Evolutionary conservation across 2,888 invertebrate species (phyloP).

Genomic region (Trisateles emortualis): DNA sequence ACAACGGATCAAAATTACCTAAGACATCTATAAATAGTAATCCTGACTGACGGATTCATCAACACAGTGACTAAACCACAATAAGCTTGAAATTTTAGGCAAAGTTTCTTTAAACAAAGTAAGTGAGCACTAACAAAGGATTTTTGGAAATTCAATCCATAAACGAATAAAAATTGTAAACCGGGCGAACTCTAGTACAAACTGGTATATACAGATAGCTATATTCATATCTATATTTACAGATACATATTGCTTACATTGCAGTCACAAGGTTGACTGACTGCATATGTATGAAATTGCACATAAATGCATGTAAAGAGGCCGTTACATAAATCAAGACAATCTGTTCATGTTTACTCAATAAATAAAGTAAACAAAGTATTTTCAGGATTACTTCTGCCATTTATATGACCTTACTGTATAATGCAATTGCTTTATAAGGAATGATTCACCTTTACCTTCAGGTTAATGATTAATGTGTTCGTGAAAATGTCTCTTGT

Average conservation of each 20-base stretch:
- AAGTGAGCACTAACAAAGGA: too few species aligned
- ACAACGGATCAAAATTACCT: conserved; percentile 11
- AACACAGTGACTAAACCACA: too few species aligned
- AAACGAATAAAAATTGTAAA: too few species aligned
- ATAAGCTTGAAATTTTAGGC: too few species aligned
- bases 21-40: too few species aligned
- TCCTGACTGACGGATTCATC: too few species aligned
- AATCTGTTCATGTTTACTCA: conserved; percentile 16
- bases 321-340: conserved; percentile 38
- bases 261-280: conserved; percentile 37
- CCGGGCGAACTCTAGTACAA: too few species aligned
- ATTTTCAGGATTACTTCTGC: conserved; percentile 32
- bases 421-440: conserved; percentile 23
- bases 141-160: too few species aligned
- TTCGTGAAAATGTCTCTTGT: conserved; percentile 21
- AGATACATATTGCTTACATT: conserved; percentile 38
- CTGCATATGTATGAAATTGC: conserved; percentile 40
- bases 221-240: conserved; percentile 4
- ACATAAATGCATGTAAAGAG: conserved; percentile 37
- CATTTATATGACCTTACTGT: conserved; percentile 8
- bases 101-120: too few species aligned
- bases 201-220: too few species aligned
- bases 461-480: conserved; percentile 35
- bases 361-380: conserved; percentile 24
- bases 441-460: conserved; percentile 16